phyloP scores from a whole-genome alignment of 2,888 invertebrate species.

The Graphium colonna region DNA sequence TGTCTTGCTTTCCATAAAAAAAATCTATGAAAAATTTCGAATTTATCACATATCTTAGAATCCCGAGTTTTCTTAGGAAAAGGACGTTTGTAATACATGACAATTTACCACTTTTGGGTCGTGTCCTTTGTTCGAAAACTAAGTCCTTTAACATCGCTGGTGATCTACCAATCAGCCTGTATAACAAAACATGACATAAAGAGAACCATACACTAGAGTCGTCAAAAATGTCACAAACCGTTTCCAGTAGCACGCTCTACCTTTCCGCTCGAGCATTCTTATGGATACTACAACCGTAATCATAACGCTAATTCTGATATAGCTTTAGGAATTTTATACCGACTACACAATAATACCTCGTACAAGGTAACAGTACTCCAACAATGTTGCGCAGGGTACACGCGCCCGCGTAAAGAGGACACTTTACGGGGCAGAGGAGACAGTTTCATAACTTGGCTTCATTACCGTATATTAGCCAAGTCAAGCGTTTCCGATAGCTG shows the following conservation, averaged over 20 bases:
- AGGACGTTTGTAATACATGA: too few relatives aligned
- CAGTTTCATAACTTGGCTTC: neutral
- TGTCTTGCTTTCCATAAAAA: too few relatives aligned
- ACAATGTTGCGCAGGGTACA: slow-evolving; percentile 9
- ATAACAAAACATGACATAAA: too few relatives aligned
- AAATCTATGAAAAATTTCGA: too few relatives aligned
- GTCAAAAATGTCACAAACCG: slow-evolving; percentile 13
- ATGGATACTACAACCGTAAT: slow-evolving; percentile 16
- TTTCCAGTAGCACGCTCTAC: slow-evolving; percentile 12
- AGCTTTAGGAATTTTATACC: slow-evolving; percentile 23
- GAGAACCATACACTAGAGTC: neutral
- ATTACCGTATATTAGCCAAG: neutral
- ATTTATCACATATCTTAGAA: too few relatives aligned
- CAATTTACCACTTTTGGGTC: too few relatives aligned
- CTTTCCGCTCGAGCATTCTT: slow-evolving; percentile 8
- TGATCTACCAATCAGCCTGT: too few relatives aligned
- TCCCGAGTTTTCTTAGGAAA: too few relatives aligned
- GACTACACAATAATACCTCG: slow-evolving; percentile 5
- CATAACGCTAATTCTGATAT: slow-evolving; percentile 19
- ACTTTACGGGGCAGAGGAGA: slow-evolving; percentile 8
- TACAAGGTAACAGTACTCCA: slow-evolving; percentile 15
- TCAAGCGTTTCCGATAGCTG: neutral
- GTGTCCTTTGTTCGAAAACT: too few relatives aligned
- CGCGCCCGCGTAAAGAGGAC: slow-evolving; percentile 1
- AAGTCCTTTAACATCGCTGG: too few relatives aligned